Percentiles rank a stretch among this genome's conserved stretches.
Evolutionary conservation across 2,888 invertebrate genomes (phyloP).

Genomic region (Melanchra persicariae): DNA sequence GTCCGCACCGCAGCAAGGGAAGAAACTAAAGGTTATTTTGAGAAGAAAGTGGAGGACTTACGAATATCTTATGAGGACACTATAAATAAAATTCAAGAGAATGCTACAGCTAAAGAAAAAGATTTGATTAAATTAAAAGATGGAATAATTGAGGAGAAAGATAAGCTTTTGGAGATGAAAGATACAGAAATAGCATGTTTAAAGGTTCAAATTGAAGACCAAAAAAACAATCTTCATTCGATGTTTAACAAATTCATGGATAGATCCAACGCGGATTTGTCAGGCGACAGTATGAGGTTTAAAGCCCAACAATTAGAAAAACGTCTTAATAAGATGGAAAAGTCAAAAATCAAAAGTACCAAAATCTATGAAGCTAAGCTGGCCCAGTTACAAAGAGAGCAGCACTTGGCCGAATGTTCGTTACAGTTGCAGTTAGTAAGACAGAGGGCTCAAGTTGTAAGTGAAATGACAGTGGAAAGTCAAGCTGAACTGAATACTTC

Average conservation of each 20-base stretch:
- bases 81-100: constrained; percentile 72
- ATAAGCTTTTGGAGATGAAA: constrained; percentile 75
- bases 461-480: constrained; percentile 80
- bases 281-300: constrained; percentile 67
- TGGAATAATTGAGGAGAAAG: constrained; percentile 73
- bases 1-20: constrained; percentile 73
- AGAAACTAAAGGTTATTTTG: constrained; percentile 74
- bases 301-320: constrained; percentile 79
- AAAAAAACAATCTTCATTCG: constrained; percentile 75
- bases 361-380: constrained; percentile 81
- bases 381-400: constrained; percentile 81
- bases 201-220: constrained; percentile 74
- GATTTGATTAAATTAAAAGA: constrained; percentile 69
- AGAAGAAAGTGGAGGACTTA: constrained; percentile 77
- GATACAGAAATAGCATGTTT: constrained; percentile 77
- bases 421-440: constrained; percentile 82
- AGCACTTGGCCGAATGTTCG: constrained; percentile 82
- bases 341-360: constrained; percentile 77
- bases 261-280: constrained; percentile 70
- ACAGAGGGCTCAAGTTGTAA: constrained; percentile 82
- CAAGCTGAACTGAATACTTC: constrained; percentile 79
- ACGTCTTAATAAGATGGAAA: constrained; percentile 81
- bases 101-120: constrained; percentile 68
- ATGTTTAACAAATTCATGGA: constrained; percentile 75
- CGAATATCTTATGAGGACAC: constrained; percentile 74